These are phyloP conservation scores for Atherinomorus stipes DNA, from an alignment of 2,113 vertebrate genomes.

Conservation along the genomic window DNA sequence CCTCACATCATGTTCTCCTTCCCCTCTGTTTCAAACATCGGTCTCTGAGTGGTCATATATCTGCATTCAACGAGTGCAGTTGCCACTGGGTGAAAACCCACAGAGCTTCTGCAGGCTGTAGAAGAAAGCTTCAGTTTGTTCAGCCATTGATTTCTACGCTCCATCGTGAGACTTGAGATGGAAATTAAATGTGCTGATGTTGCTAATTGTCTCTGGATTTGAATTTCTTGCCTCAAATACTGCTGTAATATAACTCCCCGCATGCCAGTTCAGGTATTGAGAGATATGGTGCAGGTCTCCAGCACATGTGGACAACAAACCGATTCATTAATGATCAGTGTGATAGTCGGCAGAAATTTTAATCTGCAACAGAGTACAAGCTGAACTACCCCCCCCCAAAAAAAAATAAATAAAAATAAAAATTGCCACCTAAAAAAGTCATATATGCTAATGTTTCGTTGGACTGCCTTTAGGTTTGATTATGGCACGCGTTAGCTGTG, in stretches of 20 bases:
- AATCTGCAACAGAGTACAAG: no score
- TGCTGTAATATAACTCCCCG: not conserved
- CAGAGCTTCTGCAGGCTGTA: constrained; percentile 5
- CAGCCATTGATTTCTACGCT: constrained; percentile 22
- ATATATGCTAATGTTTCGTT: no score
- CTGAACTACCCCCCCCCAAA: no score
- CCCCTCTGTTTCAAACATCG: constrained; percentile 21
- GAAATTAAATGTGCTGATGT: constrained; percentile 22
- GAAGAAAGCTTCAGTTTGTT: constrained; percentile 33
- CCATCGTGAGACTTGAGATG: constrained; percentile 8
- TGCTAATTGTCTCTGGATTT: not conserved
- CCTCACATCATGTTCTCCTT: constrained; percentile 16
- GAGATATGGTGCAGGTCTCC: not conserved
- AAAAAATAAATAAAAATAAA: no score
- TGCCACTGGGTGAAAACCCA: constrained; percentile 26
- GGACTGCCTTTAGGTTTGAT: no score
- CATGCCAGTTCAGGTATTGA: not conserved
- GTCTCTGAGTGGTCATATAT: constrained; percentile 8
- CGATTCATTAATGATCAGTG: no score
- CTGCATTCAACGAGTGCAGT: constrained; percentile 1
- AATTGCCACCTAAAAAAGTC: no score
- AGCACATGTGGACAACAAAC: no score
- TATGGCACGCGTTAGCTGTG: no score
- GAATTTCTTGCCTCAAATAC: not conserved
- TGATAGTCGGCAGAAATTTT: no score